Percentiles rank a stretch among this genome's conserved stretches.
Conservation (phyloP, 2,888 invertebrate genomes). For the Chydorus sphaericus region DNA sequence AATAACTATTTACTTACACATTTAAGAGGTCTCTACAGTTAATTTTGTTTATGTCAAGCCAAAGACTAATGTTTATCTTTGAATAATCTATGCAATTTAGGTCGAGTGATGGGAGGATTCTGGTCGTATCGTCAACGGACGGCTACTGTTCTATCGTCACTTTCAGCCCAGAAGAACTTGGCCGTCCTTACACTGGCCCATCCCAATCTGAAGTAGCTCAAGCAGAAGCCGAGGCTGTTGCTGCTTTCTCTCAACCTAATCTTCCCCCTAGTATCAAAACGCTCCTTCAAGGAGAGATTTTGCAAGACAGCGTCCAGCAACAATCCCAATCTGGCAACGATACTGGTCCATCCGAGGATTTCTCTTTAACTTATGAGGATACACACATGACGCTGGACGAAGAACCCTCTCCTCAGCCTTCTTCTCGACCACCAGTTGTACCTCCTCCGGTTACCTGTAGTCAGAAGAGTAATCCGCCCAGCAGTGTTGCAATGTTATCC, state of each 20-base stretch:
- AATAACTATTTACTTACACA: no score
- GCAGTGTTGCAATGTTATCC: neutral
- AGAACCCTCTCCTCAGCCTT: neutral
- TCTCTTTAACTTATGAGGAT: slow-evolving; percentile 14
- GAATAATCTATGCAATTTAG: no score
- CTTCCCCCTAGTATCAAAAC: slow-evolving; percentile 6
- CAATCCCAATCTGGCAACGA: neutral
- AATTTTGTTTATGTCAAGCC: no score
- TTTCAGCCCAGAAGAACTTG: slow-evolving; percentile 59
- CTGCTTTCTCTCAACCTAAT: no score
- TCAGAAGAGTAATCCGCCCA: neutral
- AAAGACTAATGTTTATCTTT: no score
- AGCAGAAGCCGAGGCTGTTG: neutral
- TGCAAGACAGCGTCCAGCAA: neutral
- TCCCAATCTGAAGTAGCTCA: slow-evolving; percentile 23
- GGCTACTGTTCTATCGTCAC: slow-evolving; percentile 73
- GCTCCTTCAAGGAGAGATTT: slow-evolving; percentile 9
- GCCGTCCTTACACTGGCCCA: slow-evolving; percentile 41
- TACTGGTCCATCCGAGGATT: slow-evolving; percentile 3
- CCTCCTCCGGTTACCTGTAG: no score
- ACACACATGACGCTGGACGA: slow-evolving; percentile 7
- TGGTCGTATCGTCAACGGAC: slow-evolving; percentile 72
- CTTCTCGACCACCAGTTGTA: neutral
- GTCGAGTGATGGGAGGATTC: slow-evolving; percentile 57
- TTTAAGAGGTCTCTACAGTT: no score